Percentiles rank a stretch among this genome's conserved stretches.
Evolutionary conservation across 2,888 invertebrate species (phyloP).

Genomic region (Oscheius sp.): DNA sequence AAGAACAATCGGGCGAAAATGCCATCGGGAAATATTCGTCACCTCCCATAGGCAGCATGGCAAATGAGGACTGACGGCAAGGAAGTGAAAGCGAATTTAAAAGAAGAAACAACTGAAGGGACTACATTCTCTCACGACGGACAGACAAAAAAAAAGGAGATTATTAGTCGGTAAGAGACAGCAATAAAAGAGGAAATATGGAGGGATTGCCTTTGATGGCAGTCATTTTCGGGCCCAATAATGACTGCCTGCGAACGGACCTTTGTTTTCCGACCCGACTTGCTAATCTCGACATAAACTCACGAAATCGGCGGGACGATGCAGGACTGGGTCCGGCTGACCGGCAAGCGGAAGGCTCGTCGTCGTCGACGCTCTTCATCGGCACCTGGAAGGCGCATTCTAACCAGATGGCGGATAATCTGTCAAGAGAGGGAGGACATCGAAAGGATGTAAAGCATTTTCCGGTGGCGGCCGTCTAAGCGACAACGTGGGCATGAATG

Average conservation of each 20-base stretch:
- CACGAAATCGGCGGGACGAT: conserved; percentile 17
- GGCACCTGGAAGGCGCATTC: not conserved
- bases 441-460: not conserved
- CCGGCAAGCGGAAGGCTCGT: not conserved
- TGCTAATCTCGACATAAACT: conserved; percentile 10
- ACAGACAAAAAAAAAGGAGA: not conserved
- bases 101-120: too few species aligned
- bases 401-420: too few species aligned
- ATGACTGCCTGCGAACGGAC: not conserved
- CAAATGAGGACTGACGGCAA: not conserved
- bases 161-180: not conserved
- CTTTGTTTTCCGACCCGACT: not conserved
- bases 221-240: not conserved
- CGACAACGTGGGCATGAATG: not conserved
- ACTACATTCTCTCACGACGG: too few species aligned
- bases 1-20: not conserved
- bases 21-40: not conserved
- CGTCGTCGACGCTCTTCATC: conserved; percentile 25
- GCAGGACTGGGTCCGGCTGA: conserved; percentile 39
- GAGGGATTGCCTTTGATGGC: not conserved
- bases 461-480: not conserved
- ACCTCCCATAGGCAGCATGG: not conserved
- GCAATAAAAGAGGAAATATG: not conserved
- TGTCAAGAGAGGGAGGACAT: not conserved
- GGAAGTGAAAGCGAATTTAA: not conserved